Evolutionary conservation across 1,140 invertebrate species (phyloP), one percentile per base, ranked within the genome.

Genomic region (Papilio aristodemus): DNA sequence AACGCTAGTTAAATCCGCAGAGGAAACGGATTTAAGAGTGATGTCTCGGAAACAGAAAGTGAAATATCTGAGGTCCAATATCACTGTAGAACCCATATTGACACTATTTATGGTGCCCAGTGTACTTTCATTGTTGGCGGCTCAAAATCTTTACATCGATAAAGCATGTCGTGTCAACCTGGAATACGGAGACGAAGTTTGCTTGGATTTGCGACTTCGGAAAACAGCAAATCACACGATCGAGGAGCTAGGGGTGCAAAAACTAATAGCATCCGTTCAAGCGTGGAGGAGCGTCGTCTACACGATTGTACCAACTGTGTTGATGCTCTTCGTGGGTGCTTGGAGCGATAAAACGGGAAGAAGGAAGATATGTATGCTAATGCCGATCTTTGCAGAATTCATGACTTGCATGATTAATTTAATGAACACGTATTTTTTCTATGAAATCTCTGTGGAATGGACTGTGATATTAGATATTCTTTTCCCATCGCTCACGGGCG

Each of bases 341-440:
- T 93, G 93, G 93, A 94, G 95, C 74, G 95, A 96, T 82, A 93
- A 94, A 25, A 89, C 93, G 77, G 95, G 93, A 1, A 94, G 93
- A 19, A 93, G 96, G 59, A 97, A 97, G 86, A 94, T 96, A 3
- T 97, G 96, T 75, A 96, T 98, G 92, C 84, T 97, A 0, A 87
- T 97, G 67, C 95, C 97, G 0, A 95, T 97, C 68, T 89, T 97
- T 39, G 96, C 96, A 0, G 95, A 97, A 78, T 93, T 97, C 71
- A 83, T 97, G n/a, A 95, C 95, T 3, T 94, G 94, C 54, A 83
- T 96, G 0, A 94, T 95, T 1, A 93, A 97, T 9, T 94, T 97
- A 70, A 80, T 96, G 0, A 95, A 95, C 82, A 95, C 96, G 11
- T 96, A 95, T 77, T 96, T 95, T 77, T 95, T 95, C 84, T 92